Evolutionary conservation across 1,140 invertebrate species (phyloP).

Genomic region (Bombus sibiricus): DNA sequence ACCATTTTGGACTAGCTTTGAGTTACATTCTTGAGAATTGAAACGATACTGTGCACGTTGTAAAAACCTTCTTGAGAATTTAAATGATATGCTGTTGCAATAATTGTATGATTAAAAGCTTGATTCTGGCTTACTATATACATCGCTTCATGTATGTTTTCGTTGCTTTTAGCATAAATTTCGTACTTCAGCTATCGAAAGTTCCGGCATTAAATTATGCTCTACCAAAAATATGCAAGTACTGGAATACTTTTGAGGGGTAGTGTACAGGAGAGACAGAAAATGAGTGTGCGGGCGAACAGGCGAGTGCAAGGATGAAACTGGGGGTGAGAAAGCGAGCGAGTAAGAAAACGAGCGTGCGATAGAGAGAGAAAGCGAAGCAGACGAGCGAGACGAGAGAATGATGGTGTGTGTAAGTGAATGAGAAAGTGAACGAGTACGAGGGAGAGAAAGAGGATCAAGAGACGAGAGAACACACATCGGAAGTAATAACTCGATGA

Average conservation of each 20-base stretch:
- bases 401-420: not conserved
- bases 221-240: not conserved
- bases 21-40: too few relatives aligned
- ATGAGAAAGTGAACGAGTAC: not conserved
- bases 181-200: too few relatives aligned
- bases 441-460: not conserved
- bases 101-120: too few relatives aligned
- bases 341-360: not conserved
- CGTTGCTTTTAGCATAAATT: too few relatives aligned
- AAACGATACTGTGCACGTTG: too few relatives aligned
- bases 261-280: not conserved
- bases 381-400: too few relatives aligned
- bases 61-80: too few relatives aligned
- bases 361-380: not conserved
- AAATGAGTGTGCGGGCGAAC: not conserved
- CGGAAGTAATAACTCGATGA: slow-evolving; percentile 31
- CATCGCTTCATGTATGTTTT: not conserved
- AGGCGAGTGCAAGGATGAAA: not conserved
- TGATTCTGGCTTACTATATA: too few relatives aligned
- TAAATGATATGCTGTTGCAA: too few relatives aligned
- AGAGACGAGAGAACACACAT: slow-evolving; percentile 5
- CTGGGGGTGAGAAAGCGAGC: not conserved
- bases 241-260: not conserved
- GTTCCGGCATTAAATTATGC: not conserved
- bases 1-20: too few relatives aligned